Percentiles rank a stretch among this genome's conserved stretches.
phyloP scores from a whole-genome alignment of 2,113 vertebrate species.

The Cheirogaleus medius region DNA sequence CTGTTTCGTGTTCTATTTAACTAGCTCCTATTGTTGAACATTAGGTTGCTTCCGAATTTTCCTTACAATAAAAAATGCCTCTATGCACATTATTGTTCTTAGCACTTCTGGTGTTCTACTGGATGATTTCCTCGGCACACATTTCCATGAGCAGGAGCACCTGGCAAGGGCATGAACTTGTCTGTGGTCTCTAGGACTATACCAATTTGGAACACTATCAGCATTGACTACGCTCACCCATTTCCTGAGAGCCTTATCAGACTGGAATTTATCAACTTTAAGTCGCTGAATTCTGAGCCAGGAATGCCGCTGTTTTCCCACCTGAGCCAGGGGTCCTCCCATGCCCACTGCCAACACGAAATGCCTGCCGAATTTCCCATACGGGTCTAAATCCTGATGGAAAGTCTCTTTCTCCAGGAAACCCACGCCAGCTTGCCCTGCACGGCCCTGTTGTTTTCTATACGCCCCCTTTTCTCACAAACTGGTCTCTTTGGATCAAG shows the following conservation, averaged over 20 bases:
- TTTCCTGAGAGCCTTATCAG: neutral
- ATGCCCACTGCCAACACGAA: neutral
- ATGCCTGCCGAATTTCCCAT: neutral
- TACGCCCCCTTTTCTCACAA: neutral
- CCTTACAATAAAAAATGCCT: neutral
- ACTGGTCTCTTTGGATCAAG: neutral
- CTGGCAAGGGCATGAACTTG: conserved; percentile 19
- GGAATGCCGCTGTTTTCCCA: neutral
- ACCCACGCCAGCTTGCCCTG: neutral
- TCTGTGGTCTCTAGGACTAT: neutral
- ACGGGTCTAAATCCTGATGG: neutral
- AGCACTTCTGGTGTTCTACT: conserved; percentile 6
- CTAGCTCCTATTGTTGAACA: neutral
- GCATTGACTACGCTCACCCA: neutral
- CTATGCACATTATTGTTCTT: neutral
- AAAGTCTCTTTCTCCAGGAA: conserved; percentile 15
- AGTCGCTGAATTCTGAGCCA: neutral
- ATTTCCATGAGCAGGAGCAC: conserved; percentile 41
- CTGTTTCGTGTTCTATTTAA: conserved; percentile 22
- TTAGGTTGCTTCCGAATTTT: conserved; percentile 35
- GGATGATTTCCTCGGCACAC: conserved; percentile 53
- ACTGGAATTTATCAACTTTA: neutral
- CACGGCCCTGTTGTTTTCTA: neutral
- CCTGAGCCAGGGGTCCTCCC: neutral
- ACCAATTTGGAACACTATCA: neutral